These are phyloP conservation scores for Lepidochitona cinerea DNA, from an alignment of 2,888 invertebrate genomes.

Conservation along the genomic window DNA sequence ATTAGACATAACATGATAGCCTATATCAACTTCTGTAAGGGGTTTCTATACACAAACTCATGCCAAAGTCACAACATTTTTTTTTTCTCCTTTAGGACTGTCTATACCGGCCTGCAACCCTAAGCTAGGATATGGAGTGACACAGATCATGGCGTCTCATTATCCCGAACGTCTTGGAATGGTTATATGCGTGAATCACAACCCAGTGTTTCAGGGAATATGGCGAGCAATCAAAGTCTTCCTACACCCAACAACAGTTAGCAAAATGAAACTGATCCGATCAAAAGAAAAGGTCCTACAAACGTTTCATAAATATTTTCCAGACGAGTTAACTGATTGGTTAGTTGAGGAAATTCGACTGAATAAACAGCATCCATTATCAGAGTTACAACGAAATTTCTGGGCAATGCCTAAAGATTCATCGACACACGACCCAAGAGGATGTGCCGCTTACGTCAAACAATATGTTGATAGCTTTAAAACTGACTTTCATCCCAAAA, in stretches of 20 bases:
- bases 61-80: too few species aligned
- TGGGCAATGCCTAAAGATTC: slow-evolving; percentile 52
- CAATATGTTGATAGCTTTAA: slow-evolving; percentile 47
- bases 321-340: slow-evolving; percentile 60
- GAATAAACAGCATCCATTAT: slow-evolving; percentile 57
- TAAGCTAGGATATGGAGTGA: slow-evolving; percentile 59
- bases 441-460: slow-evolving; percentile 56
- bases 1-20: too few species aligned
- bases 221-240: slow-evolving; percentile 67
- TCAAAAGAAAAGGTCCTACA: slow-evolving; percentile 57
- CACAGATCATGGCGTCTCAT: slow-evolving; percentile 60
- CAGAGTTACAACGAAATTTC: slow-evolving; percentile 54
- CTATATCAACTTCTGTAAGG: too few species aligned
- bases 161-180: slow-evolving; percentile 69
- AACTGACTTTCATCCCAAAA: neutral
- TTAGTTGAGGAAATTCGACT: slow-evolving; percentile 60
- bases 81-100: slow-evolving; percentile 59
- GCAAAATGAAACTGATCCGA: slow-evolving; percentile 59
- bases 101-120: slow-evolving; percentile 65
- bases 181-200: slow-evolving; percentile 66
- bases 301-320: slow-evolving; percentile 53
- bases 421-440: slow-evolving; percentile 62
- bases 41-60: too few species aligned
- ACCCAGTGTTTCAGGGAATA: slow-evolving; percentile 63
- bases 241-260: slow-evolving; percentile 58